phyloP scores from a whole-genome alignment of 1,140 invertebrate genomes.

The Lasioglossum baleicum region DNA sequence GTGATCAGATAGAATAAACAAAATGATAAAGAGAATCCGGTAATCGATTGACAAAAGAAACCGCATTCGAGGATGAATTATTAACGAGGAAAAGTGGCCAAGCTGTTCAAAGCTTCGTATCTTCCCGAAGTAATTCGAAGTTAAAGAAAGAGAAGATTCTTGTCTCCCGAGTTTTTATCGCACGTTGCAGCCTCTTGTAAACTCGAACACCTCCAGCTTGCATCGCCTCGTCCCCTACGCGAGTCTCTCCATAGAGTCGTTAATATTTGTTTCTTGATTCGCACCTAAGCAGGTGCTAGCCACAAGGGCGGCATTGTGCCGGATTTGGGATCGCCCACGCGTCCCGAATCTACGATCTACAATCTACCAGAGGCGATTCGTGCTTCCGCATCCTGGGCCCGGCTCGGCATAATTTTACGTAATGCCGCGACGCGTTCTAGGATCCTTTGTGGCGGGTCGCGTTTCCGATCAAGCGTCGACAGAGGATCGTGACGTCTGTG shows the following conservation, averaged over 20 bases:
- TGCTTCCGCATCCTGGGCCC: slow-evolving; percentile 49
- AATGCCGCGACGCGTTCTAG: slow-evolving; percentile 27
- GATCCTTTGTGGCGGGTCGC: too few relatives aligned
- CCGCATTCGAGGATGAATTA: too few relatives aligned
- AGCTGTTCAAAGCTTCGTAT: too few relatives aligned
- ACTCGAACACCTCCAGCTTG: not conserved
- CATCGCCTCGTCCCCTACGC: too few relatives aligned
- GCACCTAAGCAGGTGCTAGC: slow-evolving; percentile 57
- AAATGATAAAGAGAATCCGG: too few relatives aligned
- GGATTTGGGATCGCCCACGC: slow-evolving; percentile 60
- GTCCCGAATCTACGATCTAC: slow-evolving; percentile 51
- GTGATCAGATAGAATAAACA: too few relatives aligned
- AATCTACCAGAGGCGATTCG: slow-evolving; percentile 44
- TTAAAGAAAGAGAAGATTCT: too few relatives aligned
- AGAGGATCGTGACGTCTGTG: slow-evolving; percentile 25
- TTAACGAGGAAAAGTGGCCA: too few relatives aligned
- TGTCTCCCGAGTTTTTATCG: too few relatives aligned
- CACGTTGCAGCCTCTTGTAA: not conserved
- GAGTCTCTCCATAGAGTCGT: slow-evolving; percentile 38
- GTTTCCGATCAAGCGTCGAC: too few relatives aligned
- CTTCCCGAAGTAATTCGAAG: too few relatives aligned
- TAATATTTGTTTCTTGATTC: slow-evolving; percentile 60
- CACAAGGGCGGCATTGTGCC: slow-evolving; percentile 53
- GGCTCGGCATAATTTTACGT: slow-evolving; percentile 60
- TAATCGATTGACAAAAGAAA: too few relatives aligned